Percentiles rank a stretch among this genome's conserved stretches.
These are phyloP conservation scores for Plectrocnemia conspersa DNA, from an alignment of 1,140 invertebrate genomes.

Conservation along the genomic window DNA sequence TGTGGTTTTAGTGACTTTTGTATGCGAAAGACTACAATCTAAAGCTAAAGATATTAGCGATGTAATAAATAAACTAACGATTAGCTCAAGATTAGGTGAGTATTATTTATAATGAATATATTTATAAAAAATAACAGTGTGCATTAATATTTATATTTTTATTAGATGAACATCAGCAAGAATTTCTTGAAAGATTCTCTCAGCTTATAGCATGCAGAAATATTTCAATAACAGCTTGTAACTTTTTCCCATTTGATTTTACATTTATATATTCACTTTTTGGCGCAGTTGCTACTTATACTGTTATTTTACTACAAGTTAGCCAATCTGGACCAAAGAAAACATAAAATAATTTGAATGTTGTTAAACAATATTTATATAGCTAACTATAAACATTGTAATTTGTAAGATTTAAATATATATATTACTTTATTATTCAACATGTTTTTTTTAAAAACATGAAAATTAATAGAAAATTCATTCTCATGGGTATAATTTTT, in stretches of 20 bases:
- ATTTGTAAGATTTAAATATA: too few relatives aligned
- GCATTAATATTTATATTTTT: slow-evolving; percentile 3
- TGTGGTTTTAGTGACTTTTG: slow-evolving; percentile 25
- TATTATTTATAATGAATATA: background rate
- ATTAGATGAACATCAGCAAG: slow-evolving; percentile 29
- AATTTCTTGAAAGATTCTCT: slow-evolving; percentile 29
- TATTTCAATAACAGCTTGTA: slow-evolving; percentile 31
- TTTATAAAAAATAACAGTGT: slow-evolving; percentile 7
- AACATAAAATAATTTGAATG: slow-evolving; percentile 2
- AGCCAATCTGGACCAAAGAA: slow-evolving; percentile 17
- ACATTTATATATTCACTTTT: slow-evolving; percentile 33
- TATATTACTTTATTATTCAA: too few relatives aligned
- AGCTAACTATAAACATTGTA: too few relatives aligned
- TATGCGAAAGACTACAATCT: slow-evolving; percentile 22
- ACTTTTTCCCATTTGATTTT: slow-evolving; percentile 33
- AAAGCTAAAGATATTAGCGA: slow-evolving; percentile 28
- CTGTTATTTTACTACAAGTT: slow-evolving; percentile 31
- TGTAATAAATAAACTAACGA: slow-evolving; percentile 31
- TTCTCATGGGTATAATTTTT: too few relatives aligned
- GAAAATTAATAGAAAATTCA: background rate
- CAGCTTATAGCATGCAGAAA: slow-evolving; percentile 30
- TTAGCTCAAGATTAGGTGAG: slow-evolving; percentile 29
- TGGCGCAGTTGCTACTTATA: slow-evolving; percentile 32
- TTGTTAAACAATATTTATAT: too few relatives aligned
- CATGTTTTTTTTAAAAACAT: too few relatives aligned